Evolutionary conservation across 2,888 invertebrate genomes (phyloP), one percentile per base, ranked within the genome.

Genomic region (Sarcophaga rosellei): DNA sequence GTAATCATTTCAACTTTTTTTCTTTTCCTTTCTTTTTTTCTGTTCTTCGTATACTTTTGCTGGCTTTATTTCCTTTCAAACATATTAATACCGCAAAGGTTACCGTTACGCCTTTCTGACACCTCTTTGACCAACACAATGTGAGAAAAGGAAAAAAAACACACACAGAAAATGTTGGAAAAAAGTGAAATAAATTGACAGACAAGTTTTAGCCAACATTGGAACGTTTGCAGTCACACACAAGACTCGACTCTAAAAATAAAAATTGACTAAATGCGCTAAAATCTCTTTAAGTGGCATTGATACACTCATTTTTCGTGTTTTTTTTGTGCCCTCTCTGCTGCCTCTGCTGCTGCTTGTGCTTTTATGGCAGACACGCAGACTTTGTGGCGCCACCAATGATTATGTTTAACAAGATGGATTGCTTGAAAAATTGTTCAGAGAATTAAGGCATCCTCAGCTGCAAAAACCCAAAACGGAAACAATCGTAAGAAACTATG

Each of bases 361-460:
- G 45, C 80, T 75, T 25, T 53, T 80, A 70, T 76, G 80, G 69
- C 76, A 84, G 65, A 73, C 66, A 78, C 78, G 70, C 81, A 86
- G 86, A 86, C 86, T 75, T 84, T 78, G 78, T 81, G 84, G 86
- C 81, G 84, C 84, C 86, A 84, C 84, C 44, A 84, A 53, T 78
- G 84, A 86, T 86, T 84, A 81, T 84, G 81, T 47, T 53, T 72
- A 86, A 81, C 62, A 84, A 86, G 86, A 86, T 84, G 78, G 84
- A 86, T 86, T 84, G 86, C 84, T 81, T 81, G 70, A 53, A 61
- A 84, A 84, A 84, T 81, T 86, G 84, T 84, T 86, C 45, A 59
- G 84, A 81, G 81, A 75, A 78, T 81, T 61, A 70, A 65, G 84
- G 57, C 80, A 73, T 75, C 66, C 59, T 45, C 15, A 53, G 53